phyloP scores from a whole-genome alignment of 1,140 invertebrate species.

The Drosophila pruinosa region DNA sequence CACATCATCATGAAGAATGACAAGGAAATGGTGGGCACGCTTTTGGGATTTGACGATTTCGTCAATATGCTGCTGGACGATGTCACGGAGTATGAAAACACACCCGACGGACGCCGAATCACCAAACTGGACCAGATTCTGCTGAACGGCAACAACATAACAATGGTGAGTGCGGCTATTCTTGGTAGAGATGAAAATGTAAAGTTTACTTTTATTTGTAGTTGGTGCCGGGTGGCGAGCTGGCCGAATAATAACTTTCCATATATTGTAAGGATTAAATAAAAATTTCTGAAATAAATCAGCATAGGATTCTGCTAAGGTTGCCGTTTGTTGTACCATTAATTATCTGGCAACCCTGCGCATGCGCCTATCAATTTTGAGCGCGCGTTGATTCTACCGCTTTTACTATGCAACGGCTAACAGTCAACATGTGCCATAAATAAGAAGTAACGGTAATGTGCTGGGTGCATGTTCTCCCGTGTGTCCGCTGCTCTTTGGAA shows the following conservation, averaged over 20 bases:
- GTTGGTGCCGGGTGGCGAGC: conserved; percentile 88
- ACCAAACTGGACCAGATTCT: conserved; percentile 99
- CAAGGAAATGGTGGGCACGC: conserved; percentile 99
- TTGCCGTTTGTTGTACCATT: neutral
- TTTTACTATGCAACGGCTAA: conserved; percentile 29
- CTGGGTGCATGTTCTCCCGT: conserved; percentile 46
- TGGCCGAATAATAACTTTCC: conserved; percentile 84
- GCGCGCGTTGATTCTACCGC: conserved; percentile 17
- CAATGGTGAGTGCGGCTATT: conserved; percentile 94
- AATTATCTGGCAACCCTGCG: conserved; percentile 31
- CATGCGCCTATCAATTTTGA: conserved; percentile 45
- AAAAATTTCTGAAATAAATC: conserved; percentile 25
- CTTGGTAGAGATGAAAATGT: no score
- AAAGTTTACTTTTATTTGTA: conserved; percentile 82
- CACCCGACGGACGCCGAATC: conserved; percentile 96
- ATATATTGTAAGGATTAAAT: conserved; percentile 41
- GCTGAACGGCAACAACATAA: conserved; percentile 99
- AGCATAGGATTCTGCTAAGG: neutral
- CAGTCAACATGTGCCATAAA: conserved; percentile 79
- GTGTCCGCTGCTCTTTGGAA: conserved; percentile 38
- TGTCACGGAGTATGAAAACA: conserved; percentile 97
- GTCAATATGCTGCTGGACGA: conserved; percentile 98
- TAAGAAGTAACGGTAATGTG: conserved; percentile 66
- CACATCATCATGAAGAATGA: conserved; percentile 99
- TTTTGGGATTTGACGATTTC: conserved; percentile 99